Evolutionary conservation across 2,888 invertebrate species (phyloP).

Genomic region (Scaptomyza tumidula): DNA sequence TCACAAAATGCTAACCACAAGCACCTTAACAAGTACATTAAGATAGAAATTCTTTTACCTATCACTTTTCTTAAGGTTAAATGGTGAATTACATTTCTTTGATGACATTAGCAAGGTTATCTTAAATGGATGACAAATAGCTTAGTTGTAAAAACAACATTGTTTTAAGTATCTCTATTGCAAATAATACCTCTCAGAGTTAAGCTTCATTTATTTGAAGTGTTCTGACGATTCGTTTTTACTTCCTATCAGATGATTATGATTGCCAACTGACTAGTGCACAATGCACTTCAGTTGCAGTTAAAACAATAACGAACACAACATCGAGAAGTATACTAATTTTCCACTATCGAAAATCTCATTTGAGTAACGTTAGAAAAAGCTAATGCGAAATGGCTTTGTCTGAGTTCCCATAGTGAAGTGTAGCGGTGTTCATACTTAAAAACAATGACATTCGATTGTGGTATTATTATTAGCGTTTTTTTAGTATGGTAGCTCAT

Average conservation of each 20-base stretch:
- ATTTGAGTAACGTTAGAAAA: constrained; percentile 36
- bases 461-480: constrained; percentile 27
- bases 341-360: constrained; percentile 41
- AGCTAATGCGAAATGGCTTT: constrained; percentile 16
- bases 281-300: constrained; percentile 43
- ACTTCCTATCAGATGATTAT: constrained; percentile 43
- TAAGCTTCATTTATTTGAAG: constrained; percentile 14
- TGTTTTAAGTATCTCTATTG: constrained; percentile 7
- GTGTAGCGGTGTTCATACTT: constrained; percentile 24
- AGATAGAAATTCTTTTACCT: background rate
- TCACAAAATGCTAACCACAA: too few relatives aligned
- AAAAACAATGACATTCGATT: constrained; percentile 51
- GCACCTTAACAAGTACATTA: too few relatives aligned
- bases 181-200: constrained; percentile 10
- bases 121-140: constrained; percentile 4
- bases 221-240: constrained; percentile 13
- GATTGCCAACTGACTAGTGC: constrained; percentile 43
- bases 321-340: constrained; percentile 7
- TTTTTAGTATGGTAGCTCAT: constrained; percentile 24
- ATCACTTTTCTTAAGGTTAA: background rate
- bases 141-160: constrained; percentile 1
- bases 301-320: background rate
- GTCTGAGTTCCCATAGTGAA: constrained; percentile 36
- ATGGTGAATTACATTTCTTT: background rate
- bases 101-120: constrained; percentile 49